phyloP scores from a whole-genome alignment of 2,888 invertebrate species.

The Steinernema carpocapsae region DNA sequence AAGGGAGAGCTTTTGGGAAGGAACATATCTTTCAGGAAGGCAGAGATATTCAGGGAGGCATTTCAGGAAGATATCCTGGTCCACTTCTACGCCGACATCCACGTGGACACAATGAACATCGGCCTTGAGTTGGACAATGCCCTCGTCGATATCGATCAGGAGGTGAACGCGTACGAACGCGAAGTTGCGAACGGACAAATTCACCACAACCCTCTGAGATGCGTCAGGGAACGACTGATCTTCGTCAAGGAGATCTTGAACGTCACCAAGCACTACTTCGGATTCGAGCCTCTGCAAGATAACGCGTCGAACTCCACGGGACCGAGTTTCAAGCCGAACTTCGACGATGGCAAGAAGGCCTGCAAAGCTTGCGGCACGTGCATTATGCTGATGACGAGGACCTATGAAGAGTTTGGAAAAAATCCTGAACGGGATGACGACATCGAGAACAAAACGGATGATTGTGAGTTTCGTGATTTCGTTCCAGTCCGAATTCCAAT shows the following conservation, averaged over 20 bases:
- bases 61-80: not conserved
- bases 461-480: conserved; percentile 20
- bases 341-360: not conserved
- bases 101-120: not conserved
- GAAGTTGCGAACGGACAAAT: not conserved
- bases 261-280: not conserved
- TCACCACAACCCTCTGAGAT: not conserved
- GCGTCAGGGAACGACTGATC: not conserved
- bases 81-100: conserved; percentile 23
- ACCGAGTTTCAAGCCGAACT: not conserved
- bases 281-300: not conserved
- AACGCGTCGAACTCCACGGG: not conserved
- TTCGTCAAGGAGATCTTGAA: not conserved
- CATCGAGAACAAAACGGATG: not conserved
- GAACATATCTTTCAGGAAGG: not conserved
- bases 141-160: not conserved
- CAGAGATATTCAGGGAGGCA: not conserved
- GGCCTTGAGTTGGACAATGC: not conserved
- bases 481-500: too few relatives aligned
- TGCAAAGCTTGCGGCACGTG: not conserved
- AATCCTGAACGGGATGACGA: not conserved
- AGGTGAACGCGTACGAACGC: not conserved
- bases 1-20: too few relatives aligned
- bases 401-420: not conserved
- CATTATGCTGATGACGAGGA: not conserved